Evolutionary conservation across 2,888 invertebrate species (phyloP).

Genomic region (Epinotia demarniana): DNA sequence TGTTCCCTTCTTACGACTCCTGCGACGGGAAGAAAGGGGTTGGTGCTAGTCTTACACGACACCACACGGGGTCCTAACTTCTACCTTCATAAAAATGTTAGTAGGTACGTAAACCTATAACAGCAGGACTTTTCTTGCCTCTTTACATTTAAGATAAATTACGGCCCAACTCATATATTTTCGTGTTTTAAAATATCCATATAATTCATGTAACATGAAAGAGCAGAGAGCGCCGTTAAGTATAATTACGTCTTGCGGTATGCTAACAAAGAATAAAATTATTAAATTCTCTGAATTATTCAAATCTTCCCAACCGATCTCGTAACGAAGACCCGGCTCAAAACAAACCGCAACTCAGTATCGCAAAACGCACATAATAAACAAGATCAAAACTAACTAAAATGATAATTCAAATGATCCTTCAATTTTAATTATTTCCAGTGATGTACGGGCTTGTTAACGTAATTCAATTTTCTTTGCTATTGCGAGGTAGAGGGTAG

Average conservation of each 20-base stretch:
- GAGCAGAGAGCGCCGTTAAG: background rate
- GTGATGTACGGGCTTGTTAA: conserved; percentile 51
- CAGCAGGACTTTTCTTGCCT: background rate
- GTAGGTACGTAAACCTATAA: no score
- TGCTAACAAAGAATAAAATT: conserved; percentile 33
- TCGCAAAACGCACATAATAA: conserved; percentile 15
- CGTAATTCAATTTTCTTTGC: conserved; percentile 55
- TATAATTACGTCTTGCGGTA: conserved; percentile 18
- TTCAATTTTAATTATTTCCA: conserved; percentile 51
- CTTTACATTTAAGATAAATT: no score
- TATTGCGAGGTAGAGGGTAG: conserved; percentile 51
- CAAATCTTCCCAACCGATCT: conserved; percentile 32
- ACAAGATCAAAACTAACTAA: conserved; percentile 12
- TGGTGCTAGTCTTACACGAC: no score
- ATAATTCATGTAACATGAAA: background rate
- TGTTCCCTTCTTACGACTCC: no score
- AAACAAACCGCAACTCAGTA: conserved; percentile 26
- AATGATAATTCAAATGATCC: conserved; percentile 18
- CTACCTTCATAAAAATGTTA: no score
- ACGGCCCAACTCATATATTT: no score
- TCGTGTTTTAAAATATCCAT: background rate
- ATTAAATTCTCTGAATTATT: conserved; percentile 38
- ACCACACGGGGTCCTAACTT: no score
- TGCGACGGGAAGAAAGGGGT: no score
- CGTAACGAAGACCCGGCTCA: conserved; percentile 29